Conservation (phyloP, 2,113 vertebrate genomes). For the Aptenodytes patagonicus region DNA sequence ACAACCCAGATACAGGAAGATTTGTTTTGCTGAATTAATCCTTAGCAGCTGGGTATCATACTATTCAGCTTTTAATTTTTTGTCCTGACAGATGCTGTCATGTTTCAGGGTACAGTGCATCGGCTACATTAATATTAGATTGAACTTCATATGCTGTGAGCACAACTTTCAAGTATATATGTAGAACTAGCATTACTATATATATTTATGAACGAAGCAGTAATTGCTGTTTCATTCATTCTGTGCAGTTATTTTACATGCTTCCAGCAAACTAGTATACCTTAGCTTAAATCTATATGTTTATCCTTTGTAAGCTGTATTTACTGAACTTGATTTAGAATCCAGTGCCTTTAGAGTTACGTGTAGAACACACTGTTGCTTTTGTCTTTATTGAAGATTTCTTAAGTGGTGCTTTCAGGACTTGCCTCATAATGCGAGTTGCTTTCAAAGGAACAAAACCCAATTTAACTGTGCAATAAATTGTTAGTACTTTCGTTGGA, state of each 20-base stretch:
- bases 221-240: neutral
- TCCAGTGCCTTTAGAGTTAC: neutral
- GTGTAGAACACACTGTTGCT: neutral
- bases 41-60: neutral
- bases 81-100: neutral
- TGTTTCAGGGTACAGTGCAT: neutral
- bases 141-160: neutral
- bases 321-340: neutral
- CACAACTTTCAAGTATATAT: neutral
- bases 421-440: neutral
- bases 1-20: neutral
- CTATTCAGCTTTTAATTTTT: neutral
- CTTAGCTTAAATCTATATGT: neutral
- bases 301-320: neutral
- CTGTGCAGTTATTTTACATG: neutral
- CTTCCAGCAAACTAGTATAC: neutral
- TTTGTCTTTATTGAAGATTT: neutral
- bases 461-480: neutral
- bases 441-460: neutral
- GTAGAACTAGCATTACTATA: neutral
- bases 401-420: neutral
- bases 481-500: neutral
- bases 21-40: neutral
- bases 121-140: neutral
- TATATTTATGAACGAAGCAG: neutral